Evolutionary conservation across 2,113 vertebrate species (phyloP).

Genomic region (Phasianus colchicus): DNA sequence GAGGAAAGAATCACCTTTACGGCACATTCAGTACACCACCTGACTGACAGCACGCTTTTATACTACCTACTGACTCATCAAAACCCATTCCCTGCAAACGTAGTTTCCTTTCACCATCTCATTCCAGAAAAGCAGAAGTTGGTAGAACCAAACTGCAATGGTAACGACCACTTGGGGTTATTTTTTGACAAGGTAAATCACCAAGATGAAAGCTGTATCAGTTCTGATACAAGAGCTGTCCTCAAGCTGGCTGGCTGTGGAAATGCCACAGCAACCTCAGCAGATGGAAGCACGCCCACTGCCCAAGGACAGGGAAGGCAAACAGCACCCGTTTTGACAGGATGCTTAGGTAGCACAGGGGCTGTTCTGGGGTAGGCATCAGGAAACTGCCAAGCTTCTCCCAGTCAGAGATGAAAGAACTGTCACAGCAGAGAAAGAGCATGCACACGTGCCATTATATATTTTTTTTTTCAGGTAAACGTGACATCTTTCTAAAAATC

Average conservation of each 20-base stretch:
- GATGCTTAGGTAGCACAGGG: not conserved
- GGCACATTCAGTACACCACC: not conserved
- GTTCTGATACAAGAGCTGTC: not conserved
- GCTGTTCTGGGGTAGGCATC: not conserved
- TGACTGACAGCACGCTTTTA: not conserved
- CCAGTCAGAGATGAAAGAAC: not conserved
- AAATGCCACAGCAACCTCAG: not conserved
- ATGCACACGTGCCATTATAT: rapidly evolving
- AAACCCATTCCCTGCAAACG: not conserved
- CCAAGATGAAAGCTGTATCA: not conserved
- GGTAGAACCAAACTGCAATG: not conserved
- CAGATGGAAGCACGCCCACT: not conserved
- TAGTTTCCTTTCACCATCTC: not conserved
- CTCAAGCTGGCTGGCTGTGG: not conserved
- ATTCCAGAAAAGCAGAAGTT: too few species aligned
- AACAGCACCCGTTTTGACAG: not conserved
- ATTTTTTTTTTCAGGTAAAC: not conserved
- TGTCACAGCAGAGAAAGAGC: not conserved
- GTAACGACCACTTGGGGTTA: not conserved
- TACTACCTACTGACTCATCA: not conserved
- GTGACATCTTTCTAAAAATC: not conserved
- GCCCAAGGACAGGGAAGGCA: not conserved
- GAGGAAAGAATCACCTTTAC: not conserved
- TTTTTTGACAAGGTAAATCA: not conserved
- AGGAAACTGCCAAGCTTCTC: not conserved